These are phyloP conservation scores for Meliscaeva auricollis DNA, from an alignment of 2,888 invertebrate species.

Conservation along the genomic window DNA sequence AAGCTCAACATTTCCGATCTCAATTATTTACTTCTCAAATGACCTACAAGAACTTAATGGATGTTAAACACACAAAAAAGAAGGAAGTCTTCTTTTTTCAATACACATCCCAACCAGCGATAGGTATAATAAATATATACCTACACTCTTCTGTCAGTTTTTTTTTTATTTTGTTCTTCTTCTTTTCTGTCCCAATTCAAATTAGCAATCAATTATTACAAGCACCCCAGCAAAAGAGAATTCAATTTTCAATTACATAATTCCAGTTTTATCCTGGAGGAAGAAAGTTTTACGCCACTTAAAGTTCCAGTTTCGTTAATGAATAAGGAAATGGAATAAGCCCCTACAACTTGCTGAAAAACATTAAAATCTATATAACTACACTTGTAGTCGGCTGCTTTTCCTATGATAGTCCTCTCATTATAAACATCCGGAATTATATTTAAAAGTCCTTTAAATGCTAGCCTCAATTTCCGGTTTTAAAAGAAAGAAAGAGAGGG, in stretches of 20 bases:
- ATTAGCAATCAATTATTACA: conserved; percentile 67
- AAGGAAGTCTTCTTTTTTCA: conserved; percentile 1
- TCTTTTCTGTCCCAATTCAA: conserved; percentile 48
- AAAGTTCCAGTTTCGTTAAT: conserved; percentile 63
- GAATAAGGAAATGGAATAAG: conserved; percentile 64
- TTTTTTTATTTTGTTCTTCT: not conserved
- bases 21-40: conserved; percentile 29
- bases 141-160: too few species aligned
- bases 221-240: conserved; percentile 49
- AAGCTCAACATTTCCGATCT: conserved; percentile 23
- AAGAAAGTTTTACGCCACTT: conserved; percentile 53
- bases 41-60: conserved; percentile 32
- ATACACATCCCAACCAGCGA: not conserved
- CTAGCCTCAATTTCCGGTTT: conserved; percentile 73
- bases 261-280: conserved; percentile 35
- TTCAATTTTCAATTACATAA: conserved; percentile 63
- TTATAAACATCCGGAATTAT: conserved; percentile 75
- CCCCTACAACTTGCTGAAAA: conserved; percentile 37
- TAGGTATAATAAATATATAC: not conserved
- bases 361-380: conserved; percentile 26
- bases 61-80: conserved; percentile 24
- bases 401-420: conserved; percentile 63
- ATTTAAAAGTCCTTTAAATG: conserved; percentile 71
- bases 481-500: not conserved
- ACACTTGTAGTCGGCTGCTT: conserved; percentile 45